Evolutionary conservation across 2,113 vertebrate species (phyloP).

Genomic region (Hystrix brachyura): DNA sequence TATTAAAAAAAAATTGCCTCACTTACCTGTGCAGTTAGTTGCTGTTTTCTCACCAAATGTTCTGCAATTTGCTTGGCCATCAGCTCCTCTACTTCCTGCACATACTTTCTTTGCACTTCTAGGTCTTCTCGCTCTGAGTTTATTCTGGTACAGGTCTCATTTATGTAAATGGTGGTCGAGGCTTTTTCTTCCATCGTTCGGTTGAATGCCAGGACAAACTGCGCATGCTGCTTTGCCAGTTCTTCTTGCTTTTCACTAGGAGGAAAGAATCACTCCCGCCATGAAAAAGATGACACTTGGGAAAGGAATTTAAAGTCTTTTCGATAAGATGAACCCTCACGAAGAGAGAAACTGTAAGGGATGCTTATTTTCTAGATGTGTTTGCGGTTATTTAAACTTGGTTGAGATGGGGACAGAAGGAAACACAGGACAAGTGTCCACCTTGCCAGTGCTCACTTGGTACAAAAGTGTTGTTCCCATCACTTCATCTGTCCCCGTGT

Average conservation of each 20-base stretch:
- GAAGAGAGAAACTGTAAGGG: not conserved
- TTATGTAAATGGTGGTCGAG: slow-evolving; percentile 73
- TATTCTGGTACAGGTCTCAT: slow-evolving; percentile 77
- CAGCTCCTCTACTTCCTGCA: slow-evolving; percentile 70
- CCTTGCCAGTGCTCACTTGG: not conserved
- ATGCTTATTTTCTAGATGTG: not conserved
- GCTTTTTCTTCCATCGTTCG: slow-evolving; percentile 82
- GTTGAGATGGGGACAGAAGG: not conserved
- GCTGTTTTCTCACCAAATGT: slow-evolving; percentile 76
- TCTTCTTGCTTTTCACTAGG: slow-evolving; percentile 82
- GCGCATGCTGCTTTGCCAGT: slow-evolving; percentile 57
- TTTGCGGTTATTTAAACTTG: not conserved
- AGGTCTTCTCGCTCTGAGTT: slow-evolving; percentile 77
- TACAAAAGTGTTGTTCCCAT: not conserved
- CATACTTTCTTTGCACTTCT: not conserved
- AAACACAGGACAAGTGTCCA: not conserved
- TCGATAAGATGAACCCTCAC: not conserved
- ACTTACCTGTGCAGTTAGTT: slow-evolving; percentile 75
- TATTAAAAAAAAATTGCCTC: not conserved
- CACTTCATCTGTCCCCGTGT: not conserved
- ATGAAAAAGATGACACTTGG: not conserved
- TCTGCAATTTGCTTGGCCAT: slow-evolving; percentile 69
- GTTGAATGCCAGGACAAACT: slow-evolving; percentile 83
- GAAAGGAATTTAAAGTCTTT: not conserved
- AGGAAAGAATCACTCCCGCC: not conserved